Evolutionary conservation across 2,113 vertebrate species (phyloP).

Genomic region (Syngnathoides biaculeatus): DNA sequence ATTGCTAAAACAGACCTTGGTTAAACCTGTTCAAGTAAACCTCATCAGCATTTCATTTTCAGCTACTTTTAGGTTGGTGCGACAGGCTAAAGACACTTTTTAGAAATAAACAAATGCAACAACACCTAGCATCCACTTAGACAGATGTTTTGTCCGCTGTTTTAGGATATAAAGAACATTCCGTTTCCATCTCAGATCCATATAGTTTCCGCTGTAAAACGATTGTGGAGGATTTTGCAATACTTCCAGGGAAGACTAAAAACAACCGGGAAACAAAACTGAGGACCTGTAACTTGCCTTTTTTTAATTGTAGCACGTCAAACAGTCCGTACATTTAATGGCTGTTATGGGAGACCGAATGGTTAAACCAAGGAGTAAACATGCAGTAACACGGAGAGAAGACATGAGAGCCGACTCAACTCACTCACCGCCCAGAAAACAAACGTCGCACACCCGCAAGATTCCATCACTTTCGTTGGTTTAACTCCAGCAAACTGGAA

Average conservation of each 20-base stretch:
- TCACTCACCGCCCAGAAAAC: constrained; percentile 14
- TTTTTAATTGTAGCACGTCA: too few relatives aligned
- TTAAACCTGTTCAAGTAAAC: too few relatives aligned
- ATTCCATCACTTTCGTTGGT: background rate
- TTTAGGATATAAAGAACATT: background rate
- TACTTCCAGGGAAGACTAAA: too few relatives aligned
- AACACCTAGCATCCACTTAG: background rate
- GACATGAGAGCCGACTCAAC: background rate
- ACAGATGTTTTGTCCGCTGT: background rate
- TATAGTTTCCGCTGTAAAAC: background rate
- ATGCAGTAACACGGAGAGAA: background rate
- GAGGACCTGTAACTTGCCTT: background rate
- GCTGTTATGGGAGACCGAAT: background rate
- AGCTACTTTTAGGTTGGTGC: too few relatives aligned
- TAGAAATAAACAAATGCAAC: background rate
- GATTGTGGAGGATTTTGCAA: background rate
- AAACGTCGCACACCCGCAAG: background rate
- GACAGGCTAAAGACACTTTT: background rate
- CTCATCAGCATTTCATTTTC: too few relatives aligned
- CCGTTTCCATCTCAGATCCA: background rate
- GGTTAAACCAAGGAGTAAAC: background rate
- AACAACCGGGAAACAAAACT: background rate
- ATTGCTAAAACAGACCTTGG: too few relatives aligned
- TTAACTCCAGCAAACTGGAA: background rate
- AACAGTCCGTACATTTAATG: too few relatives aligned